These are phyloP conservation scores for Alces alces DNA, from an alignment of 2,113 vertebrate genomes.

Conservation along the genomic window DNA sequence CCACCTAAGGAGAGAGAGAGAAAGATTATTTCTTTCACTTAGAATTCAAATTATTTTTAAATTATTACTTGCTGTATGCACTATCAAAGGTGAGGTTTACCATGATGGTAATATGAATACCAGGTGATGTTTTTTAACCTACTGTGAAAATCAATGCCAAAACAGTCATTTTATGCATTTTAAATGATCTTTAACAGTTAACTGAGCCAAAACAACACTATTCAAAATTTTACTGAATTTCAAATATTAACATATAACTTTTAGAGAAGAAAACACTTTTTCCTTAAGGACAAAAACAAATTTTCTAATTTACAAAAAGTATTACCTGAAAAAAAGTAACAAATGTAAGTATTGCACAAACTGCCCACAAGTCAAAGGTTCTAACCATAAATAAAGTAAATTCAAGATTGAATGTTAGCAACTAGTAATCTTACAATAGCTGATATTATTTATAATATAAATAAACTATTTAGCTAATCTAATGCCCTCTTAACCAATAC, in stretches of 20 bases:
- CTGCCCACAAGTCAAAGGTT: background rate
- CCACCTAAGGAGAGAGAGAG: slow-evolving; percentile 85
- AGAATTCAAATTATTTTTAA: slow-evolving; percentile 38
- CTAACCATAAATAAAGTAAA: background rate
- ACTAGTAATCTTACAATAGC: background rate
- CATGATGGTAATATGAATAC: background rate
- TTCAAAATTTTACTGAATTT: slow-evolving; percentile 15
- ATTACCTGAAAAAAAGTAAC: background rate
- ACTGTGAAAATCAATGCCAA: slow-evolving; percentile 6
- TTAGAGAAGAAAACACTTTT: background rate
- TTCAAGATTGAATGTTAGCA: background rate
- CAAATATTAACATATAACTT: slow-evolving; percentile 19
- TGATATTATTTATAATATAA: background rate
- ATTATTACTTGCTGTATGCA: background rate
- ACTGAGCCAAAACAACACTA: background rate
- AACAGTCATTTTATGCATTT: background rate
- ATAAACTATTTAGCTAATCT: background rate
- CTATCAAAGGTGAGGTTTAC: slow-evolving; percentile 1
- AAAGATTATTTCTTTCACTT: slow-evolving; percentile 48
- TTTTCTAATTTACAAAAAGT: background rate
- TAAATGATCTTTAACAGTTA: background rate
- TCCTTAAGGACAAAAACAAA: background rate
- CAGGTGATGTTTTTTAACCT: background rate
- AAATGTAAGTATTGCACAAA: background rate
- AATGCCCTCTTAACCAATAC: background rate